These are phyloP conservation scores for Athrips mouffetella DNA, from an alignment of 2,888 invertebrate genomes.

Conservation along the genomic window DNA sequence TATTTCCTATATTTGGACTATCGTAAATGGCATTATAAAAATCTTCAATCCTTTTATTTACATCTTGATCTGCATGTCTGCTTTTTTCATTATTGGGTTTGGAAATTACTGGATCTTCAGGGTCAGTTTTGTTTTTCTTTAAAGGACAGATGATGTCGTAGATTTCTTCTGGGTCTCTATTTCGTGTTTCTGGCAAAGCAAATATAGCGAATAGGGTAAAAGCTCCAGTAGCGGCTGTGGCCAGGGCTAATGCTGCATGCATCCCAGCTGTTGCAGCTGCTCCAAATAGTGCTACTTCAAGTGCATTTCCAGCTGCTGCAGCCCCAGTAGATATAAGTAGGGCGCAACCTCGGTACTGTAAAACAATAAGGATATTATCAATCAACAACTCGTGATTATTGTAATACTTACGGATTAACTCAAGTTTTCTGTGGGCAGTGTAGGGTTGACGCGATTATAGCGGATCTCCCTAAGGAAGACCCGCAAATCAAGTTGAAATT, in stretches of 20 bases:
- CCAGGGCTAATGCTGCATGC: slow-evolving; percentile 35
- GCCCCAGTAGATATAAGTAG: slow-evolving; percentile 40
- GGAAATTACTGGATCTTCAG: neutral
- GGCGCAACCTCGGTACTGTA: slow-evolving; percentile 55
- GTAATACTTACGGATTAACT: neutral
- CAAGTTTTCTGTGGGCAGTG: neutral
- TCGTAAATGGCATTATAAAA: neutral
- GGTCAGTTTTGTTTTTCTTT: neutral
- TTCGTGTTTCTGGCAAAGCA: slow-evolving; percentile 47
- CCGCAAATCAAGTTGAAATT: no score
- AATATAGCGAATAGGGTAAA: slow-evolving; percentile 34
- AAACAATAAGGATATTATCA: neutral
- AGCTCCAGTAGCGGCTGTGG: slow-evolving; percentile 39
- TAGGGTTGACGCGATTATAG: no score
- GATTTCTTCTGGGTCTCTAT: slow-evolving; percentile 36
- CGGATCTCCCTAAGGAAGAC: no score
- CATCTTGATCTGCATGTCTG: neutral
- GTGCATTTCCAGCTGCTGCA: slow-evolving; percentile 43
- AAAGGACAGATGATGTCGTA: slow-evolving; percentile 31
- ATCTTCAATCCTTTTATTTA: neutral
- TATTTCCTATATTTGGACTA: neutral
- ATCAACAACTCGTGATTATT: neutral
- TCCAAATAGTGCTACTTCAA: slow-evolving; percentile 47
- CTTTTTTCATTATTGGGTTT: neutral
- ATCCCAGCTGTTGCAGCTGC: slow-evolving; percentile 29